Percentiles rank a stretch among this genome's conserved stretches.
Evolutionary conservation across 2,888 invertebrate genomes (phyloP).

Genomic region (Drosophila differens): DNA sequence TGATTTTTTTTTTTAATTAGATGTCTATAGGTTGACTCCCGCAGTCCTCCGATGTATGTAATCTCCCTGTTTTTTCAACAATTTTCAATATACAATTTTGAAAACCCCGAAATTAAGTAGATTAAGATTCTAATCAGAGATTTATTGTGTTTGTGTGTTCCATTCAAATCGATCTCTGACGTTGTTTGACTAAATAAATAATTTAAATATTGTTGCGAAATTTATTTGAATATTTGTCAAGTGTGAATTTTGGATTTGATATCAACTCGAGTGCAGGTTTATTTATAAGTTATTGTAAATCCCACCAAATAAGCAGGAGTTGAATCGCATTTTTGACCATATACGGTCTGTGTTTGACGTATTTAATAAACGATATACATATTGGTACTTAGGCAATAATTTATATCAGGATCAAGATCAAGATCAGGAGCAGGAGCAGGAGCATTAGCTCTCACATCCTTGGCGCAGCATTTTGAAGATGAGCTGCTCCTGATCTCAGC

Average conservation of each 20-base stretch:
- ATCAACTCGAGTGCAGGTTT: conserved; percentile 15
- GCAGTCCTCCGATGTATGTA: too few relatives aligned
- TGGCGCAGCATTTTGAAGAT: neutral
- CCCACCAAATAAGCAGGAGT: neutral
- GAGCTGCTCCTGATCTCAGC: neutral
- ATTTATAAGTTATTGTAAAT: conserved; percentile 7
- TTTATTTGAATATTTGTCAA: neutral
- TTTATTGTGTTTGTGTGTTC: neutral
- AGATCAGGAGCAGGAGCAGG: neutral
- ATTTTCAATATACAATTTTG: neutral
- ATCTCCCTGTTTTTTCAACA: too few relatives aligned
- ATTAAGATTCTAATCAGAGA: neutral
- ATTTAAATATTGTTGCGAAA: neutral
- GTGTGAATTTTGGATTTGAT: neutral
- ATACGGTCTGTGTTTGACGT: conserved; percentile 5
- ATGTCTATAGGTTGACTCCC: neutral
- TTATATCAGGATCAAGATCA: conserved; percentile 12
- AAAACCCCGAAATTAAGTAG: too few relatives aligned
- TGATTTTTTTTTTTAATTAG: neutral
- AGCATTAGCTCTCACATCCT: conserved; percentile 13
- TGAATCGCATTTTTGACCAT: neutral
- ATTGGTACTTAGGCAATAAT: conserved; percentile 26
- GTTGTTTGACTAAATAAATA: neutral
- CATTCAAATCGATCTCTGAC: neutral
- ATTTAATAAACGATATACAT: conserved; percentile 29